Percentiles rank a stretch among this genome's conserved stretches.
Evolutionary conservation across 2,113 vertebrate genomes (phyloP).

Genomic region (Albula glossodonta): DNA sequence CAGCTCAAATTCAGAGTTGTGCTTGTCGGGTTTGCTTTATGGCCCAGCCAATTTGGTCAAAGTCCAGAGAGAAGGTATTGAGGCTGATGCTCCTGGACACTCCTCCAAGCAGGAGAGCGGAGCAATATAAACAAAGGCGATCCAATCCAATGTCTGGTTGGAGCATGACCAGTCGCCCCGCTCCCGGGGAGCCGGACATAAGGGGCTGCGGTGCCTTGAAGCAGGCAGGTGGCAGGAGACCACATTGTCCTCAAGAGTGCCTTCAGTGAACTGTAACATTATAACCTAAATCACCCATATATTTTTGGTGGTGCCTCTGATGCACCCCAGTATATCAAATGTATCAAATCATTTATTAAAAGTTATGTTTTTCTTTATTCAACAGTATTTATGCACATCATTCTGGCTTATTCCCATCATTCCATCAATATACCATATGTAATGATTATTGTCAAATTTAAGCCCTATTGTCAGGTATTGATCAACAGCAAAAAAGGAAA

Average conservation of each 20-base stretch:
- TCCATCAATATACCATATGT: too few species aligned
- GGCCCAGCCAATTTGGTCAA: slow-evolving; percentile 8
- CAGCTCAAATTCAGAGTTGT: not conserved
- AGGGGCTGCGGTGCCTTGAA: not conserved
- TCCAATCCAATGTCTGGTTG: not conserved
- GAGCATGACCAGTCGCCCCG: not conserved
- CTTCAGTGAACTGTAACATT: not conserved
- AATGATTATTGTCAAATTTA: too few species aligned
- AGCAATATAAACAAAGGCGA: not conserved
- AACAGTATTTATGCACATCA: too few species aligned
- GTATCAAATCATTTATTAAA: too few species aligned
- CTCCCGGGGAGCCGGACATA: not conserved
- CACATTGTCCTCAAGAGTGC: not conserved
- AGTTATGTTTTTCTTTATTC: too few species aligned
- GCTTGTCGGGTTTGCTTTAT: not conserved
- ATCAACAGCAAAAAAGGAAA: too few species aligned
- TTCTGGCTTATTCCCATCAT: too few species aligned
- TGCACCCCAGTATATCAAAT: too few species aligned
- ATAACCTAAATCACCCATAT: not conserved
- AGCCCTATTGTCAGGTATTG: too few species aligned
- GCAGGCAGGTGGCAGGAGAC: not conserved
- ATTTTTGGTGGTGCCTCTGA: too few species aligned
- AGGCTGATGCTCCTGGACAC: slow-evolving; percentile 12
- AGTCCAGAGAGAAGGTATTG: slow-evolving; percentile 13
- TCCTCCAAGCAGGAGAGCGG: slow-evolving; percentile 8